phyloP scores from a whole-genome alignment of 2,888 invertebrate species.

The Orchesellides sinensis region DNA sequence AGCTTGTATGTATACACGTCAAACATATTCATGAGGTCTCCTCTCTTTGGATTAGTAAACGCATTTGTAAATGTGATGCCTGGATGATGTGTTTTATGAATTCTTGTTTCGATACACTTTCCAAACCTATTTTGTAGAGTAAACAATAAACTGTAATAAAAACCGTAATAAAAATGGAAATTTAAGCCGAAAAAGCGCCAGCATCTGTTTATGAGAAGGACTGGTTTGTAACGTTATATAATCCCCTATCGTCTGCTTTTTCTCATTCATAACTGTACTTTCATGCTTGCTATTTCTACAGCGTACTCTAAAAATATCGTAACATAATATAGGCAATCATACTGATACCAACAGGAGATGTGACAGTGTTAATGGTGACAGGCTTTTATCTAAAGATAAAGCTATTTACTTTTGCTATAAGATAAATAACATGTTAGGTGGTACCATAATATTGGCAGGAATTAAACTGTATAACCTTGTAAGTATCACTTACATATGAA shows the following conservation, averaged over 20 bases:
- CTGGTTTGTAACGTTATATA: no score
- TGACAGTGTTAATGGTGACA: no score
- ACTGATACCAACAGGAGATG: no score
- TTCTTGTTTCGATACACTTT: background rate
- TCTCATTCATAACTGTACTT: background rate
- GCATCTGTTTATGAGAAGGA: background rate
- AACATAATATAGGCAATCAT: no score
- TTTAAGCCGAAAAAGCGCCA: constrained; percentile 16
- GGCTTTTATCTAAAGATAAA: no score
- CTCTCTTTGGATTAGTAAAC: background rate
- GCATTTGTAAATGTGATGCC: no score
- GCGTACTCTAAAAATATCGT: background rate
- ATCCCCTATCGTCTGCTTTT: background rate
- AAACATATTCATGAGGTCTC: background rate
- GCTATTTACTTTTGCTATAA: no score
- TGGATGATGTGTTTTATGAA: background rate
- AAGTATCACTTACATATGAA: no score
- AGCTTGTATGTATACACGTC: no score
- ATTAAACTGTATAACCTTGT: no score
- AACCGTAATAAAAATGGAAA: constrained; percentile 31
- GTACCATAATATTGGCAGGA: no score
- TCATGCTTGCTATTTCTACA: background rate
- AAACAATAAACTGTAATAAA: constrained; percentile 38
- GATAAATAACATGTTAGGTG: no score
- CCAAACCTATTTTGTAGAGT: background rate